Evolutionary conservation across 2,888 invertebrate species (phyloP).

Genomic region (Lithosia quadra): DNA sequence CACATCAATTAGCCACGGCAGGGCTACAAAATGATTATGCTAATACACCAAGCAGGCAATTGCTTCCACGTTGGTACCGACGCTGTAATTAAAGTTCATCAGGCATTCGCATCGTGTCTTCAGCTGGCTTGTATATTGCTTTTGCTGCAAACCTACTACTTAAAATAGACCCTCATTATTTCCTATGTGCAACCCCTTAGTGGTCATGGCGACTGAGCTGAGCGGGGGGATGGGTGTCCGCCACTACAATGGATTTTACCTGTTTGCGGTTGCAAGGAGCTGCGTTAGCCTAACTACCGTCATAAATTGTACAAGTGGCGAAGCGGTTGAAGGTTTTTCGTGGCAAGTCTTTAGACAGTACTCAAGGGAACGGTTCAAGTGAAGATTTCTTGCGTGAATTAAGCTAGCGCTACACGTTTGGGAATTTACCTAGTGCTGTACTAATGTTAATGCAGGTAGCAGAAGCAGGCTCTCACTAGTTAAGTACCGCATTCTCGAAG

Average conservation of each 20-base stretch:
- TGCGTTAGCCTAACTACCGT: slow-evolving; percentile 72
- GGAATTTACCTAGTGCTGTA: slow-evolving; percentile 57
- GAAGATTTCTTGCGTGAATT: slow-evolving; percentile 74
- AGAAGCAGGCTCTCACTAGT: slow-evolving; percentile 35
- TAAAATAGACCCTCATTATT: slow-evolving; percentile 56
- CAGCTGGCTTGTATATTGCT: slow-evolving; percentile 65
- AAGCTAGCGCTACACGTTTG: slow-evolving; percentile 60
- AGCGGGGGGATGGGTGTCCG: slow-evolving; percentile 44
- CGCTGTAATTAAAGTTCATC: slow-evolving; percentile 76
- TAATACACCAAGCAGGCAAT: slow-evolving; percentile 73
- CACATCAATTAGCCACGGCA: slow-evolving; percentile 67
- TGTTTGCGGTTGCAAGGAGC: slow-evolving; percentile 63
- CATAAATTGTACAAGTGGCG: slow-evolving; percentile 76
- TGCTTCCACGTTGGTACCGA: slow-evolving; percentile 67
- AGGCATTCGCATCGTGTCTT: slow-evolving; percentile 70
- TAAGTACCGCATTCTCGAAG: slow-evolving; percentile 49
- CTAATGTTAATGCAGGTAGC: slow-evolving; percentile 60
- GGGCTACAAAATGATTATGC: slow-evolving; percentile 73
- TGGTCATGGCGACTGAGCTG: slow-evolving; percentile 39
- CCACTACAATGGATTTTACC: slow-evolving; percentile 57
- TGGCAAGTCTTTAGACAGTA: slow-evolving; percentile 69
- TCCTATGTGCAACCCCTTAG: slow-evolving; percentile 48
- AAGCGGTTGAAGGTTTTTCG: slow-evolving; percentile 70
- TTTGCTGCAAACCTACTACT: slow-evolving; percentile 56
- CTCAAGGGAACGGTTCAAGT: slow-evolving; percentile 67